Evolutionary conservation across 2,888 invertebrate species (phyloP), one percentile per base, ranked within the genome.

Genomic region (Alloplasta piceator): DNA sequence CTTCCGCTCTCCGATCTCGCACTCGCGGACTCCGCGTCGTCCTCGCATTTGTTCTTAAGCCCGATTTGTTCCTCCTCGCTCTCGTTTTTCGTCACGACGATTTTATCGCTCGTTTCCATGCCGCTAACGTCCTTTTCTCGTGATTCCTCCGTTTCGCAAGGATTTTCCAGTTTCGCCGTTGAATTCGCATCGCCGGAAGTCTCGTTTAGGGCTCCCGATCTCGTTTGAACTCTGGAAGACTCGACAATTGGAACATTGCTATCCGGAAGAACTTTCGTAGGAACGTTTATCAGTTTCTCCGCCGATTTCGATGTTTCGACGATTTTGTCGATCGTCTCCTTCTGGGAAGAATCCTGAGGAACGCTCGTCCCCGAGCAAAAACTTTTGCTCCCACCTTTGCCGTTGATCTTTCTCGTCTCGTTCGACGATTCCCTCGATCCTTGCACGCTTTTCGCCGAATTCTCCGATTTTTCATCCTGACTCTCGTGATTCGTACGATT

Each of bases 151-250:
- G 52, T 43, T 70, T 83, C 77, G 9, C 72, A 60, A 12, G 61
- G 43, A 75, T 39, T 77, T 63, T 83, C 80, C 60, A 81, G 70
- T 38, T 83, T 79, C 12, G 48, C 72, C 70, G 64, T 60, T 6
- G 75, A 52, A 68, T 68, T 64, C 52, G 78, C 67, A 63, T 76
- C 78, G 58, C 67, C 78, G 56, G 80, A 77, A 78, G 82, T 74
- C 70, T 89, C 89, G 73, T 66, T 88, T 74, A 88, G 87, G 82
- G 88, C 85, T 85, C 90, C 90, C 55, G 90, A 91, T 81, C 91
- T 88, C 58, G 91, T 91, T 86, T 91, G 91, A 85, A 91, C 86
- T 87, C 89, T 91, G 91, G 91, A 91, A 91, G 91, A 91, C 91
- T 91, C 90, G 83, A 86, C 84, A 87, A 84, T 89, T 87, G 88